Conservation (phyloP, 2,113 vertebrate genomes). For the Phaethornis superciliosus region DNA sequence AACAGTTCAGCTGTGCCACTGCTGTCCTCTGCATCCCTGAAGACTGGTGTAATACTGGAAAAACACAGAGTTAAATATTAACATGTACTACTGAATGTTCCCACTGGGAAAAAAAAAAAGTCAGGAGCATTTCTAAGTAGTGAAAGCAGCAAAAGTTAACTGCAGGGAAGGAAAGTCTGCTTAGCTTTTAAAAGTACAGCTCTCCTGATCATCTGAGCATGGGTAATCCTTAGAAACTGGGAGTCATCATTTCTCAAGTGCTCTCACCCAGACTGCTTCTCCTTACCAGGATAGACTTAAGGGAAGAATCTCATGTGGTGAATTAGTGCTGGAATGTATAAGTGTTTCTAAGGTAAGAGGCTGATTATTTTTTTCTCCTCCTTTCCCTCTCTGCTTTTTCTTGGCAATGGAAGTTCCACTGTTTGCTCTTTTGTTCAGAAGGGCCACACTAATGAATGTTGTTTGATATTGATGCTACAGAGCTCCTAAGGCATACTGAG, state of each 20-base stretch:
- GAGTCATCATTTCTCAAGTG: neutral
- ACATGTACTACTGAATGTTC: neutral
- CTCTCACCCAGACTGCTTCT: neutral
- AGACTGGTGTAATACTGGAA: conserved; percentile 26
- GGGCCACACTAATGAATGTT: neutral
- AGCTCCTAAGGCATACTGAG: neutral
- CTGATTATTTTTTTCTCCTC: neutral
- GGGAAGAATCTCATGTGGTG: neutral
- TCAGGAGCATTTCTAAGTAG: conserved; percentile 28
- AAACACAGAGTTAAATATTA: conserved; percentile 65
- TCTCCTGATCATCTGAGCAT: neutral
- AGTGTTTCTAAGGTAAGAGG: conserved; percentile 15
- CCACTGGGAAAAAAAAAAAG: conserved; percentile 14
- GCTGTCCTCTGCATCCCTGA: neutral
- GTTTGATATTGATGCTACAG: neutral
- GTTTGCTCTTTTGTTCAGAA: neutral
- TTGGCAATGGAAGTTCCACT: neutral
- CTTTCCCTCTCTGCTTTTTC: neutral
- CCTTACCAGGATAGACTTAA: neutral
- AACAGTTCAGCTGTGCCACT: neutral
- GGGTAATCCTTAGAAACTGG: neutral
- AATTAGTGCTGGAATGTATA: neutral
- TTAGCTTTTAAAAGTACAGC: neutral
- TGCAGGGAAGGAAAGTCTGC: neutral
- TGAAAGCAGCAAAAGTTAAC: neutral